A percentile compares a stretch with the other conserved stretches of the same genome.
Conservation (phyloP, 1,140 invertebrate species). For the Dendrolimus kikuchii region DNA sequence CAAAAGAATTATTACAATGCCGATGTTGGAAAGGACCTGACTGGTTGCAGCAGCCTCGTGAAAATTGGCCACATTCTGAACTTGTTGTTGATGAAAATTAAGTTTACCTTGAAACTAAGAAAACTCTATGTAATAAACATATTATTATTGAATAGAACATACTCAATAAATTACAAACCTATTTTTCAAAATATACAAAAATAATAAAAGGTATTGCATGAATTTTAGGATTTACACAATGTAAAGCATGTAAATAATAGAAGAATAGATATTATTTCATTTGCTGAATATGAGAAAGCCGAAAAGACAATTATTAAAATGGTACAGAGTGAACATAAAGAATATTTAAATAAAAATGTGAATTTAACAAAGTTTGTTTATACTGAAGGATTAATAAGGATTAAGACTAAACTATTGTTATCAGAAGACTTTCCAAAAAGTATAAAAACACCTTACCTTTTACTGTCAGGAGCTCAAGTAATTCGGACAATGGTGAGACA, state of each 20-base stretch:
- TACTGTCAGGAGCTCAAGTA: constrained; percentile 1
- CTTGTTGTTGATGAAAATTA: too few relatives aligned
- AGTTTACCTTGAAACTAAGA: too few relatives aligned
- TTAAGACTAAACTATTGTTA: constrained; percentile 10
- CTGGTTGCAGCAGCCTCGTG: too few relatives aligned
- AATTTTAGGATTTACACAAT: constrained; percentile 10
- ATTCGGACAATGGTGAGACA: constrained; percentile 6
- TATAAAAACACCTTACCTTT: constrained; percentile 1
- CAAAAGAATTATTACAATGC: too few relatives aligned
- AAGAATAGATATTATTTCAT: constrained; percentile 4
- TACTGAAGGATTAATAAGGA: too few relatives aligned
- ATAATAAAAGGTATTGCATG: constrained; percentile 9
- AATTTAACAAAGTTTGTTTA: constrained; percentile 3
- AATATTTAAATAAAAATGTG: constrained; percentile 3
- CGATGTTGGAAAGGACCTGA: too few relatives aligned
- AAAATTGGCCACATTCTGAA: too few relatives aligned
- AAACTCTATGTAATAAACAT: too few relatives aligned
- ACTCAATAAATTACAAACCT: too few relatives aligned
- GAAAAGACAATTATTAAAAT: constrained; percentile 11
- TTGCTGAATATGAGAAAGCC: constrained; percentile 8
- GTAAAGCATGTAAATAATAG: constrained; percentile 2
- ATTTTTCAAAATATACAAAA: constrained; percentile 12
- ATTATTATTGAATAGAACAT: too few relatives aligned
- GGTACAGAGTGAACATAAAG: constrained; percentile 5
- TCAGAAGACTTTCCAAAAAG: constrained; percentile 4